These are phyloP conservation scores for Orthonyx spaldingii DNA, from an alignment of 2,113 vertebrate species.

Conservation along the genomic window DNA sequence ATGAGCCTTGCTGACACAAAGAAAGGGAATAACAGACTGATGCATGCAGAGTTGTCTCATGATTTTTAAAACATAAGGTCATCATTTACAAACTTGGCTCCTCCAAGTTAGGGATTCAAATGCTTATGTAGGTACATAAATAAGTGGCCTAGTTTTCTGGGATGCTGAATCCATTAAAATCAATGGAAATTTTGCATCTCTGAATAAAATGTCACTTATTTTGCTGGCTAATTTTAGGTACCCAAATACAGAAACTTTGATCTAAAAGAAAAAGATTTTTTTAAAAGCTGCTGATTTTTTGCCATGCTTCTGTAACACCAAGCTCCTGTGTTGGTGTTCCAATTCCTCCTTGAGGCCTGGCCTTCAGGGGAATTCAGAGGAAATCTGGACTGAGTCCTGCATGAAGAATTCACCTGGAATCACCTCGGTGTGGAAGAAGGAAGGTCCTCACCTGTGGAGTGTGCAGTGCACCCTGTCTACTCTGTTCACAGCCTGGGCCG, in stretches of 20 bases:
- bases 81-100: slow-evolving; percentile 22
- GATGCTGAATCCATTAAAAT: slow-evolving; percentile 62
- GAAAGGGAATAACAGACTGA: not conserved
- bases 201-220: slow-evolving; percentile 23
- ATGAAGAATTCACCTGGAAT: not conserved
- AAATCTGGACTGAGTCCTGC: not conserved
- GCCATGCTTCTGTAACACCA: not conserved
- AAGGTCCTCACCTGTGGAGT: not conserved
- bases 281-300: not conserved
- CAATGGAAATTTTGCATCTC: slow-evolving; percentile 46
- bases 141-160: slow-evolving; percentile 53
- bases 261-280: not conserved
- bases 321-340: not conserved
- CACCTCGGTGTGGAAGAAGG: not conserved
- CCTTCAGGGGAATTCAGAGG: not conserved
- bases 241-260: slow-evolving; percentile 42
- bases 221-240: slow-evolving; percentile 43
- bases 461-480: not conserved
- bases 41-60: not conserved
- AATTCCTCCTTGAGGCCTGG: not conserved
- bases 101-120: slow-evolving; percentile 14
- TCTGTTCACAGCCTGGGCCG: not conserved
- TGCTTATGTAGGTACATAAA: slow-evolving; percentile 34
- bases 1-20: slow-evolving; percentile 3
- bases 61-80: slow-evolving; percentile 51